These are phyloP conservation scores for Chromis chromis DNA, from an alignment of 2,797 vertebrate species.

Conservation along the genomic window DNA sequence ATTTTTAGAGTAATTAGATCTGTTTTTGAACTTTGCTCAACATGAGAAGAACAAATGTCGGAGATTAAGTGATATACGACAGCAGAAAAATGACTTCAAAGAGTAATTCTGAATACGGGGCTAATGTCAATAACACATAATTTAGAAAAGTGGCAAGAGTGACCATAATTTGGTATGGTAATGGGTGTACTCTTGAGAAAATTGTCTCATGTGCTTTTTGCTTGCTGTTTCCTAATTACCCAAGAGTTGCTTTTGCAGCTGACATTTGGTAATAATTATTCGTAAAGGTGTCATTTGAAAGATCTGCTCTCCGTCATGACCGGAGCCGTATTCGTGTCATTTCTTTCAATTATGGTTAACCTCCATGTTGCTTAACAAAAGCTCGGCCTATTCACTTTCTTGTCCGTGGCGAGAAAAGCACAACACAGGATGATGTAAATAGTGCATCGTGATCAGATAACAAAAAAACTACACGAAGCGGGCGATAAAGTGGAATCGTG, in stretches of 20 bases:
- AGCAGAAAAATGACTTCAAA: constrained; percentile 28
- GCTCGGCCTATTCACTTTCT: background rate
- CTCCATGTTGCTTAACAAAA: background rate
- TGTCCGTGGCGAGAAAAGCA: background rate
- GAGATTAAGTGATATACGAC: constrained; percentile 11
- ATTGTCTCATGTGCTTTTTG: constrained; percentile 13
- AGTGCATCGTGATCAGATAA: constrained; percentile 14
- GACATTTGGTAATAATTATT: constrained; percentile 39
- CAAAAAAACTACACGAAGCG: background rate
- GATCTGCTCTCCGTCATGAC: constrained; percentile 1
- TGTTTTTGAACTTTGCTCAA: constrained; percentile 17
- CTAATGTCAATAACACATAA: constrained; percentile 23
- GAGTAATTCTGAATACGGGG: constrained; percentile 19
- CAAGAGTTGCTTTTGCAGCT: constrained; percentile 19
- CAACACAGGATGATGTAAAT: constrained; percentile 12
- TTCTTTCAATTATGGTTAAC: constrained; percentile 33
- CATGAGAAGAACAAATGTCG: constrained; percentile 5
- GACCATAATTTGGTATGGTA: constrained; percentile 29
- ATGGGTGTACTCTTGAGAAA: constrained; percentile 8
- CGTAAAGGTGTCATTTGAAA: constrained; percentile 29
- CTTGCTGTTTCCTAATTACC: constrained; percentile 31
- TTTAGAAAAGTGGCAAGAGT: constrained; percentile 18
- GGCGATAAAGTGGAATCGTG: constrained; percentile 32
- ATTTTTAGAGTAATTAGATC: constrained; percentile 36
- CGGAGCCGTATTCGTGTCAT: constrained; percentile 3